Evolutionary conservation across 1,140 invertebrate species (phyloP), one percentile per base, ranked within the genome.

Genomic region (Procambarus virginalis): DNA sequence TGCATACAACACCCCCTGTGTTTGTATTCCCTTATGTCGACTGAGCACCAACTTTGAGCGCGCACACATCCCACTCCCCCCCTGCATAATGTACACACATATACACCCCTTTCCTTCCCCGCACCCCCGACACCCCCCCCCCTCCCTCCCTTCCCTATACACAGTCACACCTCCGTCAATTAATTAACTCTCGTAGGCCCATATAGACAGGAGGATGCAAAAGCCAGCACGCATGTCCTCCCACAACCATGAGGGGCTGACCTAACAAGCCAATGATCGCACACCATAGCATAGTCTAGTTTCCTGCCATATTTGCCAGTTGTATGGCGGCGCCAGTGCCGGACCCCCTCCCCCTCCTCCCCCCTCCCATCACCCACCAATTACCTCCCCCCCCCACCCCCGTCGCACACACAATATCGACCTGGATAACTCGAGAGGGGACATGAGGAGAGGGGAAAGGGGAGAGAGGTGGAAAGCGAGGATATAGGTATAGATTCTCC

Each of bases 381-480:
- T 55, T 64, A 12, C 51, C 17, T 22, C 55, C 75, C 22, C 46
- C 58, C 85, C 60, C 60, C 70, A 12, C 46, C 86, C 45, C 48
- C 46, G 10, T 51, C 55, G 49, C 51, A 55, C 51, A 55, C 51
- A 81, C 86, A 81, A 58, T 88, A 88, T 81, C 86, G 79, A 86
- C 84, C 84, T 20, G 75, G 84, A 86, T 86, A 77, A 86, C 84
- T 73, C 73, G 73, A 84, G 48, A 55, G 75, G 77, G 83, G 22
- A 85, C 83, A 85, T 73, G 83, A 64, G 83, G 83, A 49, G 22
- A 58, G 46, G 34, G 51, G 34, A 49, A 60, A 85, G 83, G 83
- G 83, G 83, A 70, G 22, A 34, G 68, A 20, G 70, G 60, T 34
- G 60, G 75, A 17, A 76, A 76, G 46, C 6, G 55, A 46, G 34